These are phyloP conservation scores for Heliangelus exortis DNA, from an alignment of 2,797 vertebrate genomes.

Conservation along the genomic window DNA sequence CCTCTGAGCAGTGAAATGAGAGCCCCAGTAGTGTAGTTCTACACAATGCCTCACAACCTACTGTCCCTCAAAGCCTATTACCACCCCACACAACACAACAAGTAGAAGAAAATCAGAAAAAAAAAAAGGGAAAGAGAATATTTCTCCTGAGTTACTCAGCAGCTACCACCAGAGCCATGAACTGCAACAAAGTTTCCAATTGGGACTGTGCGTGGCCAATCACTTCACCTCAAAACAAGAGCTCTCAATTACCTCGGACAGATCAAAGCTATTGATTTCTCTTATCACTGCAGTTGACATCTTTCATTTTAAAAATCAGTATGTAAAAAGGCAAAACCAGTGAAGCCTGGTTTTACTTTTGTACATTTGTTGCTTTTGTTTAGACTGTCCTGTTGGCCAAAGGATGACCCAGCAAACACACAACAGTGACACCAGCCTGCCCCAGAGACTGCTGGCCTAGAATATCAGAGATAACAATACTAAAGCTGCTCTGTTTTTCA, in stretches of 20 bases:
- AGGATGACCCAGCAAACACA: neutral
- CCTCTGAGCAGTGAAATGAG: neutral
- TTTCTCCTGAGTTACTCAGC: neutral
- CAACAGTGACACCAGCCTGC: fast-evolving
- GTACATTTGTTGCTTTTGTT: neutral
- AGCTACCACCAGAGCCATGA: neutral
- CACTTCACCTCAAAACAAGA: neutral
- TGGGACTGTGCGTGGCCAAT: neutral
- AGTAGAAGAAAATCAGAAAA: neutral
- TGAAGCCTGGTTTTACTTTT: neutral
- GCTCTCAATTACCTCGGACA: neutral
- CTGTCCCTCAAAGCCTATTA: neutral
- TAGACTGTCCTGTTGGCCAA: neutral
- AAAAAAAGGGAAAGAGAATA: neutral
- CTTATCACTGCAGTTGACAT: fast-evolving
- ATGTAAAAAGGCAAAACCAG: neutral
- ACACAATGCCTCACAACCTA: neutral
- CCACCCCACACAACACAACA: neutral
- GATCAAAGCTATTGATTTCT: neutral
- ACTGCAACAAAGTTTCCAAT: fast-evolving
- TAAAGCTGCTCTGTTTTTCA: neutral
- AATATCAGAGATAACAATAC: neutral
- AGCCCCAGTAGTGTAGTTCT: neutral
- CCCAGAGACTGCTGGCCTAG: neutral
- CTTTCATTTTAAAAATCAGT: neutral